phyloP scores from a whole-genome alignment of 2,888 invertebrate genomes.

The Pterobdella sp. region DNA sequence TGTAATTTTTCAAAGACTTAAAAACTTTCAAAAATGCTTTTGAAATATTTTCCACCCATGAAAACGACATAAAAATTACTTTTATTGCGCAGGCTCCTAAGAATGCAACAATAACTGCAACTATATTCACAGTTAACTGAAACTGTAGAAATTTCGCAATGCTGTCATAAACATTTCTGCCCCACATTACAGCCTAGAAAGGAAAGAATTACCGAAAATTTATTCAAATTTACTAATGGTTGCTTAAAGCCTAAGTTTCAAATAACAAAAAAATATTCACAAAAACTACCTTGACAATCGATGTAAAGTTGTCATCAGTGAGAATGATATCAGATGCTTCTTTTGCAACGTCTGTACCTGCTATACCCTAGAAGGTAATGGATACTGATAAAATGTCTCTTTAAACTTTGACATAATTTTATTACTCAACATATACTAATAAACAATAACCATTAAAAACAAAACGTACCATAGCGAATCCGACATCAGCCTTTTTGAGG shows the following conservation, averaged over 20 bases:
- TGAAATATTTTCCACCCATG: not conserved
- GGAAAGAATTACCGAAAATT: not conserved
- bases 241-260: not conserved
- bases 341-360: conserved; percentile 98
- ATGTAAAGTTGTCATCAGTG: conserved; percentile 97
- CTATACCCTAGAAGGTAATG: conserved; percentile 72
- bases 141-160: conserved; percentile 99
- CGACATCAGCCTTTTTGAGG: conserved; percentile 94
- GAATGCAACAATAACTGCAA: conserved; percentile 96
- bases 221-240: not conserved
- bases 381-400: not conserved
- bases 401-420: not conserved
- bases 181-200: conserved; percentile 87
- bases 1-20: not conserved
- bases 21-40: too few relatives aligned
- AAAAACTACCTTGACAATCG: conserved; percentile 89
- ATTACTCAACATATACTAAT: not conserved
- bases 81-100: conserved; percentile 89
- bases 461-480: conserved; percentile 82
- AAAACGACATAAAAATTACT: too few relatives aligned
- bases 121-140: conserved; percentile 96
- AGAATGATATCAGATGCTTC: conserved; percentile 98
- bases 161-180: conserved; percentile 96
- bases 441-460: not conserved
- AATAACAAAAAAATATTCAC: too few relatives aligned